Evolutionary conservation across 1,140 invertebrate species (phyloP).

Genomic region (Dermatophagoides farinae): DNA sequence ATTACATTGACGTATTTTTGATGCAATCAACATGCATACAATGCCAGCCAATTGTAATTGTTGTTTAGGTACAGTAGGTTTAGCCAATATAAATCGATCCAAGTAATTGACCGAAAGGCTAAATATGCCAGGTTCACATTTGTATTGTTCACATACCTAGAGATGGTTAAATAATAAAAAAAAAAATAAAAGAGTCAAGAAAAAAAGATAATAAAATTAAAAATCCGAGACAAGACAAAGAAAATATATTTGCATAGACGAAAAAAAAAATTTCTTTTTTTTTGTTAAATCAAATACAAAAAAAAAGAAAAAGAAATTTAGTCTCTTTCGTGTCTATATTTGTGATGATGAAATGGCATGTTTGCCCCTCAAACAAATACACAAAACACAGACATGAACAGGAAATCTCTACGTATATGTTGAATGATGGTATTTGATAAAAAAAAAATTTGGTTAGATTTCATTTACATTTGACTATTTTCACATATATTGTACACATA

Average conservation of each 20-base stretch:
- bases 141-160: constrained; percentile 76
- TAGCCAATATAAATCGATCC: constrained; percentile 60
- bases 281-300: neutral
- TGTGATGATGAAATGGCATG: no score
- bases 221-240: neutral
- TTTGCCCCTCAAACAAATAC: no score
- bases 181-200: constrained; percentile 8
- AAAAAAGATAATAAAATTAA: constrained; percentile 17
- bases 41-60: constrained; percentile 73
- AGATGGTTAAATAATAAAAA: constrained; percentile 19
- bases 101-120: constrained; percentile 71
- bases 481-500: neutral
- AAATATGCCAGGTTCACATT: constrained; percentile 76
- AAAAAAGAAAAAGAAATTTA: no score
- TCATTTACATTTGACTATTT: neutral
- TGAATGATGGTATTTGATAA: neutral
- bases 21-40: constrained; percentile 66
- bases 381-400: neutral
- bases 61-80: constrained; percentile 44
- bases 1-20: constrained; percentile 62
- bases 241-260: neutral
- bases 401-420: neutral
- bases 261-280: neutral
- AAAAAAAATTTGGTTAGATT: neutral
- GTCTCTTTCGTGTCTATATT: no score